A percentile compares a stretch with the other conserved stretches of the same genome.
Conservation (phyloP, 2,113 vertebrate genomes). For the Eidolon helvum region DNA sequence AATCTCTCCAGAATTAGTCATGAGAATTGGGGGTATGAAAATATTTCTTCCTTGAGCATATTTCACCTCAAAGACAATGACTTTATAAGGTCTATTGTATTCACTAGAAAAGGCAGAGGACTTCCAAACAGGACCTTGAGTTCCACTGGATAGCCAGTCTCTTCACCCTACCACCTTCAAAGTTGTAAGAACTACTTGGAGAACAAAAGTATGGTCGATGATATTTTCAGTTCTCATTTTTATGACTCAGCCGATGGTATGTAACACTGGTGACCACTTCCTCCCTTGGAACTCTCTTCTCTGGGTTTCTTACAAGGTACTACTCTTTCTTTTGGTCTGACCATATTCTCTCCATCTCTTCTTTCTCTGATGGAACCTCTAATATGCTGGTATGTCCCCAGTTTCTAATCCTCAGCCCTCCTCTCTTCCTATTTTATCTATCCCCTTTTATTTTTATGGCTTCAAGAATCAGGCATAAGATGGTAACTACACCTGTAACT, state of each 20-base stretch:
- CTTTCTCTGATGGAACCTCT: not conserved
- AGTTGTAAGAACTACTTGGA: not conserved
- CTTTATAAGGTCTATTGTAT: not conserved
- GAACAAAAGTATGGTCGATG: not conserved
- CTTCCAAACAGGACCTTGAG: not conserved
- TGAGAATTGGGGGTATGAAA: not conserved
- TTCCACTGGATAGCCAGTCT: not conserved
- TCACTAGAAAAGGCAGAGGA: not conserved
- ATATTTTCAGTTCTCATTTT: not conserved
- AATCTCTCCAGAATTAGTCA: constrained; percentile 9
- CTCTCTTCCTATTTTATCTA: not conserved
- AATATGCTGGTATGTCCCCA: not conserved
- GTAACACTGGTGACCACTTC: not conserved
- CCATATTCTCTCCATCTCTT: not conserved
- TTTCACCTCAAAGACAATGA: not conserved
- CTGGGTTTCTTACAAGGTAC: not conserved
- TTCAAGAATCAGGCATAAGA: not conserved
- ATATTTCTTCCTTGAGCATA: not conserved
- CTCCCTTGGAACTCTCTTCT: not conserved
- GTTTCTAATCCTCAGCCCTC: not conserved
- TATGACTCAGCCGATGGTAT: not conserved
- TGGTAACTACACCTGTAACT: not conserved
- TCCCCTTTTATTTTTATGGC: not conserved
- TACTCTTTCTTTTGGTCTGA: not conserved
- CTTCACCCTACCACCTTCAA: not conserved